Evolutionary conservation across 53 echinoderm and acorn worm species (phyloP), one percentile per base, ranked within the genome.

Genomic region (Mesocentrotus franciscanus): DNA sequence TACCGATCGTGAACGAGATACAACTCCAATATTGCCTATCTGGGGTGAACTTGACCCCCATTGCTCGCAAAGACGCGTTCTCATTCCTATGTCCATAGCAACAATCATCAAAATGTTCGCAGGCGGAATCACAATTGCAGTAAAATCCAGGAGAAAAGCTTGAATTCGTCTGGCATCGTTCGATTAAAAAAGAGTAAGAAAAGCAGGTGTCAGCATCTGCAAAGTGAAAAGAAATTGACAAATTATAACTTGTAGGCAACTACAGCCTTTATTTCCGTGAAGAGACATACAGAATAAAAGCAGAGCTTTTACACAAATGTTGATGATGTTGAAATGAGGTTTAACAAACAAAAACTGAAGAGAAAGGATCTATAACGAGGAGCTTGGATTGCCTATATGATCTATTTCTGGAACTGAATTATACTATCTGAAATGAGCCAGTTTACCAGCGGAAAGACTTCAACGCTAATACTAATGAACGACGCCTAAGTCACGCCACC

Each of bases 21-120:
- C 84, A 84, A 84, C 84, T 84, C 84, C 84, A 84, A 18, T 84
- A 84, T 36, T 55, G 84, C 84, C 39, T 39, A 49, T 84, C 84
- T 84, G 84, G 84, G 42, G 7, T 20, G 42, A 55, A 1, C 9
- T 42, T 39, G 49, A 9, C 49, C 10, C 17, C 84, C 4, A 12
- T 14, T 33, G 14, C 1, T 33, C 13, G 30, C 20, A 24, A n/a
- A 49, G 84, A 84, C 13, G 49, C 55, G 24, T 84, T 84, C 22
- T 55, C 84, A 17, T 55, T 36, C 79, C 12, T 55, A 22, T 49
- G 22, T 8, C 84, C 84, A 42, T 84, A 84, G 49, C 84, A 84
- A 18, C 84, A 84, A 22, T 84, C 84, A 49, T 84, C 56, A 9
- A 84, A 84, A 84, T 49, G 55, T 24, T 84, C 55, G 24, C 84